Evolutionary conservation across 2,113 vertebrate genomes (phyloP).

Genomic region (Phylloscopus trochilus): DNA sequence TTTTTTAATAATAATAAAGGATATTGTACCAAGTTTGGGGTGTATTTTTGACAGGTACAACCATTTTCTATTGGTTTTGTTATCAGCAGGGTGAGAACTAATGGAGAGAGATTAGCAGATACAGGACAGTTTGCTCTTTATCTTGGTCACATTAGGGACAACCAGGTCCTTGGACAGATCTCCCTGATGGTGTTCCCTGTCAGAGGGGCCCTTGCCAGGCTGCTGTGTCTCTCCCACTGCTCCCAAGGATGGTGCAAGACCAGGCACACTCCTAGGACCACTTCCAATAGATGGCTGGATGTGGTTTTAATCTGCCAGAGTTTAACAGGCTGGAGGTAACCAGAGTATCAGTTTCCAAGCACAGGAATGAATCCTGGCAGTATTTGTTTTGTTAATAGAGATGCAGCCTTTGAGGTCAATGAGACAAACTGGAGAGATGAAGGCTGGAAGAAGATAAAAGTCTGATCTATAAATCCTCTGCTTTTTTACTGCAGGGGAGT

Average conservation of each 20-base stretch:
- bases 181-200: neutral
- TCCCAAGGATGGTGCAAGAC: neutral
- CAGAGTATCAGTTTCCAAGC: neutral
- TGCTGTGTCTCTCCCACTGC: neutral
- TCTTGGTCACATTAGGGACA: neutral
- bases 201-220: neutral
- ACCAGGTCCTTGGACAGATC: neutral
- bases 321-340: neutral
- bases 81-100: neutral
- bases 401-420: neutral
- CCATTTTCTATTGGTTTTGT: neutral
- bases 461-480: neutral
- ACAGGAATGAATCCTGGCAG: neutral
- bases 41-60: neutral
- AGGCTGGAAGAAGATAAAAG: neutral
- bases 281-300: neutral
- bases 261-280: neutral
- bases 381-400: neutral
- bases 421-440: neutral
- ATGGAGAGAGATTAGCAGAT: neutral
- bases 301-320: neutral
- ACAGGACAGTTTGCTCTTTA: neutral
- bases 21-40: neutral
- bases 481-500: neutral
- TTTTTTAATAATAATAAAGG: neutral